Conservation (phyloP, 2,113 vertebrate genomes). For the Vicugna pacos region DNA sequence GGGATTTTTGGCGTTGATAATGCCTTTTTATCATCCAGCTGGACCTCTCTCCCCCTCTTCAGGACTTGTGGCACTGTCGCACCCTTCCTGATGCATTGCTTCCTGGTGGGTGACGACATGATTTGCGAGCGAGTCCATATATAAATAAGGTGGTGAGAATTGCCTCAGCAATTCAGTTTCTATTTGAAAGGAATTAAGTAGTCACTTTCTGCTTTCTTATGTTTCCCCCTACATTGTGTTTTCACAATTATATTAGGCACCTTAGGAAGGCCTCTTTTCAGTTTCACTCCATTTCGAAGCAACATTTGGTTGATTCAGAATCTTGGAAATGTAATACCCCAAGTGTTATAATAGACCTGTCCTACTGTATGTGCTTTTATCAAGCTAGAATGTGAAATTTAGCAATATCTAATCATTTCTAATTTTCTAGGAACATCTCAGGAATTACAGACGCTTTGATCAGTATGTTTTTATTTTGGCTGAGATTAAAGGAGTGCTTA, state of each 20-base stretch:
- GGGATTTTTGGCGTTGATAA: neutral
- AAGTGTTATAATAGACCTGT: neutral
- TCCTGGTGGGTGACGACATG: conserved; percentile 65
- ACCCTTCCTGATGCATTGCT: conserved; percentile 54
- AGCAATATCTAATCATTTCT: conserved; percentile 4
- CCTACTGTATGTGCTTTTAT: conserved; percentile 8
- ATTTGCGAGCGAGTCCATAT: conserved; percentile 59
- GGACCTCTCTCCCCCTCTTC: neutral
- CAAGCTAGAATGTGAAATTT: neutral
- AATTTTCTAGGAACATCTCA: conserved; percentile 6
- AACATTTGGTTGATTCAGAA: conserved; percentile 32
- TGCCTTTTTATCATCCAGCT: conserved; percentile 42
- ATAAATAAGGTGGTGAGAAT: conserved; percentile 67
- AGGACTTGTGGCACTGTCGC: neutral
- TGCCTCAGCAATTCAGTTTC: conserved; percentile 56
- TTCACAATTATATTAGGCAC: conserved; percentile 42
- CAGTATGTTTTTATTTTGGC: neutral
- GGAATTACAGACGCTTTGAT: neutral
- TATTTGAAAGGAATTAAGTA: conserved; percentile 66
- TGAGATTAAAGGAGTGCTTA: neutral
- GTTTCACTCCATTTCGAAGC: conserved; percentile 49
- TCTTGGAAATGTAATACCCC: conserved; percentile 1
- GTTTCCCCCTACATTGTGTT: conserved; percentile 40
- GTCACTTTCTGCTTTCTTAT: conserved; percentile 47
- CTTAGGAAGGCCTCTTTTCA: neutral